These are phyloP conservation scores for Thymelicus acteon DNA, from an alignment of 2,888 invertebrate genomes.

Conservation along the genomic window DNA sequence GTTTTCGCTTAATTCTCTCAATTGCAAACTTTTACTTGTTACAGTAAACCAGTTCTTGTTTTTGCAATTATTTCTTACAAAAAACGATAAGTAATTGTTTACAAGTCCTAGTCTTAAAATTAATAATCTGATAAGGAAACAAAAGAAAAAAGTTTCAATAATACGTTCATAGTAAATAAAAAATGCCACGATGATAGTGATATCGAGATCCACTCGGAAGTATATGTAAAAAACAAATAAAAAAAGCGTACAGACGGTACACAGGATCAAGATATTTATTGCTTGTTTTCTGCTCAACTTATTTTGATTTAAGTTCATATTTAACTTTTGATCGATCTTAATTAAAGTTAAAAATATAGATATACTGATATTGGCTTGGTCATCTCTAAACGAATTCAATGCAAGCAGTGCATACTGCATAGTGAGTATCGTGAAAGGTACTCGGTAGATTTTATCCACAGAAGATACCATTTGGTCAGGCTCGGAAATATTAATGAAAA, in stretches of 20 bases:
- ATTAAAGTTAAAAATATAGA: slow-evolving; percentile 27
- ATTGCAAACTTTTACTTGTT: neutral
- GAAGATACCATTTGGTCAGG: slow-evolving; percentile 39
- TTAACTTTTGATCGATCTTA: slow-evolving; percentile 37
- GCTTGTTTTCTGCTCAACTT: slow-evolving; percentile 8
- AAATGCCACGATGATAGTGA: slow-evolving; percentile 3
- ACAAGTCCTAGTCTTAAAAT: slow-evolving; percentile 53
- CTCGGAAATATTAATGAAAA: slow-evolving; percentile 5
- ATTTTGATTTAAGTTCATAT: slow-evolving; percentile 18
- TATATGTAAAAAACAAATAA: slow-evolving; percentile 12
- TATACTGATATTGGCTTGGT: slow-evolving; percentile 12
- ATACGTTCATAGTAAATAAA: slow-evolving; percentile 36
- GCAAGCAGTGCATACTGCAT: slow-evolving; percentile 20
- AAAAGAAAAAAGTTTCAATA: slow-evolving; percentile 48
- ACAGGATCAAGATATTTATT: slow-evolving; percentile 2
- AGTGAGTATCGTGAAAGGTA: slow-evolving; percentile 15
- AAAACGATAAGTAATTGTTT: slow-evolving; percentile 56
- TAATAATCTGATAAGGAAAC: slow-evolving; percentile 55
- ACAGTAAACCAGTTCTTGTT: slow-evolving; percentile 36
- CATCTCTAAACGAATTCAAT: slow-evolving; percentile 7
- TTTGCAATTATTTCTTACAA: slow-evolving; percentile 51
- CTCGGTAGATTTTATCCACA: slow-evolving; percentile 48
- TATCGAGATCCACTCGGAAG: neutral
- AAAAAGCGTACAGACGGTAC: slow-evolving; percentile 24
- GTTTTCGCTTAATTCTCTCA: slow-evolving; percentile 44